These are phyloP conservation scores for Mustelus asterias DNA, from an alignment of 2,113 vertebrate species.

Conservation along the genomic window DNA sequence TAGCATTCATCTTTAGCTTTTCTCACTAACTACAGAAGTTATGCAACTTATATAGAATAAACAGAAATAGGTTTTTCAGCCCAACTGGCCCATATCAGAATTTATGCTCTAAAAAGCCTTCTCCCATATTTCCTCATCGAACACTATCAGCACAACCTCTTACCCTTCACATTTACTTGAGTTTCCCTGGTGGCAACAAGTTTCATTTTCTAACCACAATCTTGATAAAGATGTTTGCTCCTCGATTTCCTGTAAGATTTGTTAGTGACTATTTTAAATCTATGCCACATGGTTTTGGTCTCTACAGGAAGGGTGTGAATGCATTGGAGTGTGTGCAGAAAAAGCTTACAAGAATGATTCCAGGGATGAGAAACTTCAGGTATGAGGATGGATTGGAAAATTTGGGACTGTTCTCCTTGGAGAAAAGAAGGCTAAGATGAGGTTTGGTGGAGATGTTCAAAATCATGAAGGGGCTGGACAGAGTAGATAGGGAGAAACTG, in stretches of 20 bases:
- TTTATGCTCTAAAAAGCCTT: background rate
- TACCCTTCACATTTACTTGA: background rate
- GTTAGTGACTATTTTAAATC: background rate
- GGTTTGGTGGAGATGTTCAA: too few relatives aligned
- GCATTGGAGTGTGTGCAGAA: too few relatives aligned
- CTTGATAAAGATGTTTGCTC: background rate
- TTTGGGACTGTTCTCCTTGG: too few relatives aligned
- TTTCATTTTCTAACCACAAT: background rate
- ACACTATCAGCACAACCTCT: background rate
- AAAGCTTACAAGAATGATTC: too few relatives aligned
- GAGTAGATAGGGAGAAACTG: too few relatives aligned
- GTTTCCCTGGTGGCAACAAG: background rate
- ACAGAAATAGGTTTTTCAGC: background rate
- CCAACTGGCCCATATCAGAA: background rate
- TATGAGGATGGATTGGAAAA: too few relatives aligned
- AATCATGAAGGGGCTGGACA: too few relatives aligned
- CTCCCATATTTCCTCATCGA: background rate
- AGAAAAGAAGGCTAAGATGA: too few relatives aligned
- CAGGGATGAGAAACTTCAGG: too few relatives aligned
- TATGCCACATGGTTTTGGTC: background rate
- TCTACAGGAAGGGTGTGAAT: background rate
- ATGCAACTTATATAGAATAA: background rate
- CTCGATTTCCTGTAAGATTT: background rate
- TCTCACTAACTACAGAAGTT: background rate
- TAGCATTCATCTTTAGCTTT: background rate